Base-by-base conservation (phyloP, 2,113 vertebrate species). In the Gnathonemus longibarbis region DNA sequence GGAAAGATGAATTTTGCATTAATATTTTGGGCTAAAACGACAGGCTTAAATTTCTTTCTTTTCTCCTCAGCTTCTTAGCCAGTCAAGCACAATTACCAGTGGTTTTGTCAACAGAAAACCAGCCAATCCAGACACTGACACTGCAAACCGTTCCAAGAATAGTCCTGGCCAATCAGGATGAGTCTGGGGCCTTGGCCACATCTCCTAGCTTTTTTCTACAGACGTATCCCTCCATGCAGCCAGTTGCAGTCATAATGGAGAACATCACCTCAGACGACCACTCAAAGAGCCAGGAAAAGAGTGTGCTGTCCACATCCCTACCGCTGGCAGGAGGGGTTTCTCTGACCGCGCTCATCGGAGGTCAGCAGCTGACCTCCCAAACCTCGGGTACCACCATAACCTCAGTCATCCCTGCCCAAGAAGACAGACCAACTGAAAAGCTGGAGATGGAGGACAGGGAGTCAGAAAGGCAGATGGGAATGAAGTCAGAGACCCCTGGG, bases 111-210 rank as follows among this genome's bases (percentile, higher is more conserved):
- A 95, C 93, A 91, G 96, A 96, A 89, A 95, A 92, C 93, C 97
- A 95, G 90, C 95, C 94, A 89, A 95, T 92, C 93, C 97, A 95
- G 90, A 94, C 94, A 70, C 96, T 97, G 89, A 97, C 96, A 85
- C 95, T 97, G 93, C 97, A 98, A 93, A 96, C 97, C 27, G 94
- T 98, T 91, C 94, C 98, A 45, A 96, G 96, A 46, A 97, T 96
- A n/a, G 95, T 96, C 83, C 96, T 96, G 93, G 94, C 96, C 91
- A 96, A 96, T 92, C 95, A 95, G 92, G 96, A 97, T 85, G 95
- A 96, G 49, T 42, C 89, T 6, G 87, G 91, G 24, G 45, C 50
- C 49, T 83, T 89, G 24, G 31, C 89, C 39, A 84, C 89, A 3
- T 91, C 96, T 70, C 96, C 96, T 88, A 97, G 96, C 80, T 97